Evolutionary conservation across 2,113 vertebrate genomes (phyloP), one percentile per base, ranked within the genome.

Genomic region (Calyptommatus sinebrachiatus): DNA sequence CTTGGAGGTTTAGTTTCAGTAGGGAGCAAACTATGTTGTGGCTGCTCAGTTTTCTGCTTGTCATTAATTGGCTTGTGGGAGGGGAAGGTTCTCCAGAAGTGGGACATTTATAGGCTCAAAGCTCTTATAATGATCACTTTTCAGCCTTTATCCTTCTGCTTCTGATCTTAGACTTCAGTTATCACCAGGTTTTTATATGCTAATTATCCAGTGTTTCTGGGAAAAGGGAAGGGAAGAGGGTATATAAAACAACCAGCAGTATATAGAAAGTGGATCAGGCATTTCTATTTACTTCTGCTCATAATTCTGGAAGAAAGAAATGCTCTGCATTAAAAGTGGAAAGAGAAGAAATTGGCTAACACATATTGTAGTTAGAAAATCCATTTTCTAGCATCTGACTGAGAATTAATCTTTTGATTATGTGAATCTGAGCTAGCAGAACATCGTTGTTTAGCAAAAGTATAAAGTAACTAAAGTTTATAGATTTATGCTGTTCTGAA

Each of bases 121-220:
- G 88, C 89, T 90, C 91, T 92, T 91, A 90, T 92, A 92, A 92
- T 1, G 67, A 89, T 91, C 82, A 86, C 90, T 91, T 92, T 88
- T 89, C 89, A 92, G 88, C 90, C 89, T 83, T 84, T 84, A 1
- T 89, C 88, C 88, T 85, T 82, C 89, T 89, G 46, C 81, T 89
- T 90, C 85, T 88, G 76, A 89, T 91, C 20, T 65, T 91, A 90
- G 91, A 91, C 82, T 87, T 92, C 87, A 86, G 85, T 91, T 88
- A 88, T 91, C 90, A 71, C 86, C 88, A 88, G 83, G n/a, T 84
- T 90, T 92, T 90, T 91, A 90, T 85, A 78, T 89, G 87, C 91
- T 91, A 88, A 91, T 92, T 90, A 87, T 86, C 89, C 85, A 20
- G 67, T 22, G 67, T 86, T 0, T 0, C 76, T 72, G 53, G 85